Evolutionary conservation across 2,113 vertebrate genomes (phyloP).

Genomic region (Crocuta crocuta): DNA sequence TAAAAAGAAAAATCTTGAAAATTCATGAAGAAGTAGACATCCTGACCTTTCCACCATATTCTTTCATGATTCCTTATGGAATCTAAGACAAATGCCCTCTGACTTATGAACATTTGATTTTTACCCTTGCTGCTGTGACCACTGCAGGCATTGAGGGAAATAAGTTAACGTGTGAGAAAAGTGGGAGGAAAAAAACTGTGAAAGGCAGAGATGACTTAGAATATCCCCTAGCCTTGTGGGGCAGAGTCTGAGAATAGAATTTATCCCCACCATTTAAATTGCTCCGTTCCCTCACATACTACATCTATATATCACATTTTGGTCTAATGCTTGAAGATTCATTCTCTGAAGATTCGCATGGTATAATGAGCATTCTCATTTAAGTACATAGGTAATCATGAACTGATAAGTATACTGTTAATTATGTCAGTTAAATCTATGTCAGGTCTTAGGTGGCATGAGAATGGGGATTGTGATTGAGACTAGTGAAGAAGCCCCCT

Average conservation of each 20-base stretch:
- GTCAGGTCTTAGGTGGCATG: background rate
- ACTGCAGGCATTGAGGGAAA: background rate
- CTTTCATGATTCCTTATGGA: background rate
- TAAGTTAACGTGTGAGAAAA: background rate
- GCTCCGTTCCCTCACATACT: background rate
- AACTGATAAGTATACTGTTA: background rate
- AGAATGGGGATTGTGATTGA: background rate
- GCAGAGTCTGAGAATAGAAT: background rate
- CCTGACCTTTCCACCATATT: background rate
- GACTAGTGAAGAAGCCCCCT: background rate
- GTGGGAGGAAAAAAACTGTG: background rate
- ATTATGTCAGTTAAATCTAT: background rate
- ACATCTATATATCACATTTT: background rate
- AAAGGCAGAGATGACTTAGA: background rate
- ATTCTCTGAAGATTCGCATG: background rate
- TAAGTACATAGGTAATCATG: background rate
- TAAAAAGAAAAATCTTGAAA: background rate
- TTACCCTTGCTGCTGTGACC: background rate
- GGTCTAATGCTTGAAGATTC: background rate
- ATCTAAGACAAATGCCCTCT: background rate
- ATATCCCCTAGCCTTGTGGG: accelerated
- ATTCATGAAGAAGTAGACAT: background rate
- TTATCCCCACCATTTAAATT: background rate
- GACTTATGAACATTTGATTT: background rate
- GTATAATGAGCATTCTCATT: background rate